These are phyloP conservation scores for rat (Rattus norvegicus) DNA, from an alignment of 2,113 vertebrate species.

Conservation along the genomic window GRCr8 NC_086023.1:157548501-157549000, in stretches of 20 bases:
- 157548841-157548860: rapidly evolving
- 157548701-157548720: background rate
- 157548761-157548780: background rate
- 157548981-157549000: background rate
- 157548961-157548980: background rate
- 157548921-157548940: rapidly evolving
- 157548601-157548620: too few relatives aligned
- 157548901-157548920: background rate
- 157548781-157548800: background rate
- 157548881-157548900: rapidly evolving
- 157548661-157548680: background rate
- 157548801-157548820: background rate
- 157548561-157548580: background rate
- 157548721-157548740: background rate
- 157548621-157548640: background rate
- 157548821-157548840: background rate
- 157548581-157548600: rapidly evolving
- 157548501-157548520: too few relatives aligned
- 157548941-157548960: background rate
- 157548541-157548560: background rate
- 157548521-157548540: background rate
- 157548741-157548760: background rate
- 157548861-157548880: rapidly evolving
- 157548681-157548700: background rate
- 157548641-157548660: background rate